Evolutionary conservation across 2,888 invertebrate species (phyloP).

Genomic region (Nomada goodeniana): DNA sequence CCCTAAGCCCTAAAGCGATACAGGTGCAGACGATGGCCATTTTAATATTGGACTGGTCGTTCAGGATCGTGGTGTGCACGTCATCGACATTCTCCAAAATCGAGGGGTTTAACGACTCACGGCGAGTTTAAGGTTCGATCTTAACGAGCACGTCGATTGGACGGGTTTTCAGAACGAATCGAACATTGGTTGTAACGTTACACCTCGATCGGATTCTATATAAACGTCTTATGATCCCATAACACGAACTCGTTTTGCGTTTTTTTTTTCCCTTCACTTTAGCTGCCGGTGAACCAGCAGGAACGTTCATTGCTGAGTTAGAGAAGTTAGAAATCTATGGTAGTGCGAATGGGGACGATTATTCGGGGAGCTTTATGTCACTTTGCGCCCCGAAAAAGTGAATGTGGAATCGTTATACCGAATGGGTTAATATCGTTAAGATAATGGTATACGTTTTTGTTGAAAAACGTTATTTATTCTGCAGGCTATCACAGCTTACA

Average conservation of each 20-base stretch:
- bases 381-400: background rate
- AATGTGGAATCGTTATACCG: background rate
- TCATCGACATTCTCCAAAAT: background rate
- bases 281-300: background rate
- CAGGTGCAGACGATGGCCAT: too few species aligned
- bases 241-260: constrained; percentile 13
- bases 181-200: constrained; percentile 4
- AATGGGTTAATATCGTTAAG: background rate
- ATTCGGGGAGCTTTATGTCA: background rate
- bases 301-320: constrained; percentile 2
- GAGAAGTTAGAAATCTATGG: background rate
- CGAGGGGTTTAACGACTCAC: background rate
- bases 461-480: background rate
- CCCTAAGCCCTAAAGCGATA: background rate
- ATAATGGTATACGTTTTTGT: background rate
- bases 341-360: background rate
- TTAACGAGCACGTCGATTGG: constrained; percentile 7
- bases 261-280: background rate
- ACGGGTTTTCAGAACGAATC: background rate
- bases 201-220: background rate
- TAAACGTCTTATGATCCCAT: constrained; percentile 16
- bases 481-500: background rate
- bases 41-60: background rate
- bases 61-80: background rate
- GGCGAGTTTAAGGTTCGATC: constrained; percentile 7